Evolutionary conservation across 1,140 invertebrate genomes (phyloP).

Genomic region (Drosophila bocqueti): DNA sequence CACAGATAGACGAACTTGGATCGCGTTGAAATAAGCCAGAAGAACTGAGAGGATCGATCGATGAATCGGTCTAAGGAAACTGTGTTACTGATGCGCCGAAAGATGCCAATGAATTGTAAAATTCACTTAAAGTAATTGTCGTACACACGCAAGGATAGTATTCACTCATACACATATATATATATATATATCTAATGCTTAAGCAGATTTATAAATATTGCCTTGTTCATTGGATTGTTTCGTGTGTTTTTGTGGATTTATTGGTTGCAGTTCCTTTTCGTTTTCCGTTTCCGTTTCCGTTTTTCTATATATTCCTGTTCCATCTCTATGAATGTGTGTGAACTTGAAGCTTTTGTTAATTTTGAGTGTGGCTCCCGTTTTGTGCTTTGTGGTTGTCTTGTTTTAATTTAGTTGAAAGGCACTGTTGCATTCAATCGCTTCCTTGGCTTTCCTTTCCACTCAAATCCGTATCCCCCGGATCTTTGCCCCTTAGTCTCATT

Average conservation of each 20-base stretch:
- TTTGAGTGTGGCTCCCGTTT: conserved; percentile 30
- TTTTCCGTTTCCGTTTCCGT: not conserved
- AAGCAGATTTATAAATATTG: conserved; percentile 49
- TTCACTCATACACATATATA: not conserved
- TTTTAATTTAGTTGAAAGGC: conserved; percentile 66
- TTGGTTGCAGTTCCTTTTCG: not conserved
- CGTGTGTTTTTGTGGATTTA: conserved; percentile 18
- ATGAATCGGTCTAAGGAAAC: conserved; percentile 10
- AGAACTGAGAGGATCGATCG: conserved; percentile 7
- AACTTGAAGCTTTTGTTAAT: not conserved
- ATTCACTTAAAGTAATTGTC: conserved; percentile 39
- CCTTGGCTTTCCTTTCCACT: conserved; percentile 12
- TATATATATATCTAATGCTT: conserved; percentile 34
- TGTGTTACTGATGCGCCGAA: not conserved
- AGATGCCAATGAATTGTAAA: conserved; percentile 41
- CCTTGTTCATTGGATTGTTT: conserved; percentile 57
- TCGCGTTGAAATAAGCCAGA: conserved; percentile 34
- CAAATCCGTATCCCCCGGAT: conserved; percentile 10
- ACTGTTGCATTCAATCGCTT: conserved; percentile 73
- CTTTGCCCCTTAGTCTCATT: conserved; percentile 47
- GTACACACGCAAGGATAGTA: conserved; percentile 2
- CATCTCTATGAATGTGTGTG: not conserved
- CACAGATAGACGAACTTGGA: conserved; percentile 30
- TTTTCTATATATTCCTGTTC: conserved; percentile 4
- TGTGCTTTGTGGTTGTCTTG: conserved; percentile 27